Evolutionary conservation across 2,797 vertebrate genomes (phyloP).

Genomic region (Cuculus canorus): DNA sequence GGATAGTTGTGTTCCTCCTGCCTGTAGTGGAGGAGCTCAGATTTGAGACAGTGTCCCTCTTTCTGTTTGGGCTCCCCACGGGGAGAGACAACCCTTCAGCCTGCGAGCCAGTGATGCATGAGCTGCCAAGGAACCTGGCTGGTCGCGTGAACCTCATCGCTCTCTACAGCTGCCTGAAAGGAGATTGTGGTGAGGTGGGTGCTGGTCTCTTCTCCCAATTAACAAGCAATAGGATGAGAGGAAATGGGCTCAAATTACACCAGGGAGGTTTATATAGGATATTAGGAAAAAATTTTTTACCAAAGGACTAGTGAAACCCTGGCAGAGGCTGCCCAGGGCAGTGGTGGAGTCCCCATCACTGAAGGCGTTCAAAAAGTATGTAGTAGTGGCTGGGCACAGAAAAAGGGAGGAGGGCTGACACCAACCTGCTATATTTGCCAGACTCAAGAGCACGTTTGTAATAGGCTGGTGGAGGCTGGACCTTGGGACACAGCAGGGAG

Average conservation of each 20-base stretch:
- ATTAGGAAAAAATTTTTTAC: too few species aligned
- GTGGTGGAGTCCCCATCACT: too few species aligned
- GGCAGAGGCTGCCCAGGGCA: too few species aligned
- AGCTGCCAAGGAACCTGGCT: neutral
- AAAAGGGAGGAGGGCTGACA: neutral
- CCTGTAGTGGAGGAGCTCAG: neutral
- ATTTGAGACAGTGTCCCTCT: neutral
- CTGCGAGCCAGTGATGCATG: neutral
- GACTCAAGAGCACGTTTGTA: rapidly evolving
- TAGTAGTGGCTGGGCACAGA: neutral
- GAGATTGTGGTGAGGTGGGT: too few species aligned
- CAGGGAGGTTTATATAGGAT: too few species aligned
- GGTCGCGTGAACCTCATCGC: neutral
- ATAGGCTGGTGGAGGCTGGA: neutral
- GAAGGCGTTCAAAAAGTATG: too few species aligned
- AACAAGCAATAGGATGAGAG: too few species aligned
- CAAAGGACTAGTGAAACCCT: too few species aligned
- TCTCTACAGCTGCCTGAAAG: too few species aligned
- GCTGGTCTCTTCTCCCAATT: too few species aligned
- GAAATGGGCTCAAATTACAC: too few species aligned
- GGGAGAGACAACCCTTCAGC: neutral
- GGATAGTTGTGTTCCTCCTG: neutral
- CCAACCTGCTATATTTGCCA: neutral
- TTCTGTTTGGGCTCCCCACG: neutral
- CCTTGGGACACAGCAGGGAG: neutral